Evolutionary conservation across 2,797 vertebrate species (phyloP), one percentile per base, ranked within the genome.

Genomic region (Anabacerthia variegaticeps): DNA sequence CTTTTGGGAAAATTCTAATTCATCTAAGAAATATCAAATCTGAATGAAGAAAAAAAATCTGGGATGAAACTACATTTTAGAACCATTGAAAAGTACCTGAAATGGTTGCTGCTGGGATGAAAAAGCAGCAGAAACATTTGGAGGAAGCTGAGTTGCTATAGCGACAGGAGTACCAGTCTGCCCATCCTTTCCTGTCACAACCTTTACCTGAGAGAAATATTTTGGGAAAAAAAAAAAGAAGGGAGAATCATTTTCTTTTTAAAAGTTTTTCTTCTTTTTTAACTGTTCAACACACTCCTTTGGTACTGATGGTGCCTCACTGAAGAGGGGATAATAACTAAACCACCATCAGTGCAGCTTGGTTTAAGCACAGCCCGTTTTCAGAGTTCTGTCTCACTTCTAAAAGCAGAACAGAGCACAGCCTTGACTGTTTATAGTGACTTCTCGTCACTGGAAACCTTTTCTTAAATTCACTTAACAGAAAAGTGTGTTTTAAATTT

Each of bases 121-220:
- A 98, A 99, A 99, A 96, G 99, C 99, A 97, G 99, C 99, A 97
- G 99, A 99, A 97, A 99, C 99, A 98, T 99, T 99, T 96, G 99
- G 98, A 97, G 99, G 99, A 98, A 99, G 99, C 98, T 99, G 99
- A 93, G 99, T 99, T 98, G 99, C 98, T 98, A 99, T 99, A 98
- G 99, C 99, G 98, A 99, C 99, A 93, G 99, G 99, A 95, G 99
- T 99, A 97, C 98, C 99, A 96, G 99, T 98, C 98, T 99, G 99
- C 95, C 99, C 99, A 98, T 99, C 99, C 98, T 99, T 99, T 98
- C 99, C 99, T 96, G 99, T 99, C 97, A 98, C 98, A 98, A 99
- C 98, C 97, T 99, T 99, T 97, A 99, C 99, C 99, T 99, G 98
- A 97, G 98, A 98, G 98, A 96, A 97, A 97, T 97, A 97, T 97